phyloP scores from a whole-genome alignment of 2,797 vertebrate genomes.

The Peromyscus aztecus region DNA sequence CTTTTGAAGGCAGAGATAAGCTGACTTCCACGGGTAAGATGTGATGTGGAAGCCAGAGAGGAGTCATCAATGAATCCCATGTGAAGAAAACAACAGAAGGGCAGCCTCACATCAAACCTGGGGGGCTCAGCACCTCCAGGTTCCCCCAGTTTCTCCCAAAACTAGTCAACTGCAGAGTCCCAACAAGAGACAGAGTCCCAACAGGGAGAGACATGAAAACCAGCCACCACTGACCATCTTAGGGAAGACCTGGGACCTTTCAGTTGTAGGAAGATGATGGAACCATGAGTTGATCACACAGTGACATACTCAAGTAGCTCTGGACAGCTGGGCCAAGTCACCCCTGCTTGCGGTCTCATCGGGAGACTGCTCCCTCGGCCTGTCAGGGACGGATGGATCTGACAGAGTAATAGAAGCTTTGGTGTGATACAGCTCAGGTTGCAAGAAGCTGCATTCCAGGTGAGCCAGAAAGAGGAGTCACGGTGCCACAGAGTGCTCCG shows the following conservation, averaged over 20 bases:
- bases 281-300: not conserved
- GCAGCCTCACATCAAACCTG: fast-evolving
- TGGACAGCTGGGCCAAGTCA: fast-evolving
- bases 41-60: not conserved
- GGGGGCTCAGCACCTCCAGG: not conserved
- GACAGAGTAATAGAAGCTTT: too few relatives aligned
- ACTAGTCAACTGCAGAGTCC: not conserved
- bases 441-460: too few relatives aligned
- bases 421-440: fast-evolving
- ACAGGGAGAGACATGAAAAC: not conserved
- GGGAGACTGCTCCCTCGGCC: not conserved
- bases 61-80: fast-evolving
- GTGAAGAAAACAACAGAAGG: fast-evolving
- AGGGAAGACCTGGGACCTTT: fast-evolving
- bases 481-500: fast-evolving
- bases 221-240: fast-evolving
- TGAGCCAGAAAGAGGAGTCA: not conserved
- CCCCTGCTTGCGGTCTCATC: fast-evolving
- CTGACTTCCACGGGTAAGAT: not conserved
- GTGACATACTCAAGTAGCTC: fast-evolving
- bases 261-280: not conserved
- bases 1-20: not conserved
- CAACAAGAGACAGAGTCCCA: not conserved
- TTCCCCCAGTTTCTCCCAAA: not conserved
- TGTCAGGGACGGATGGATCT: fast-evolving